These are phyloP conservation scores for Melanotaenia maccullochi DNA, from an alignment of 2,797 vertebrate species.

Conservation along the genomic window DNA sequence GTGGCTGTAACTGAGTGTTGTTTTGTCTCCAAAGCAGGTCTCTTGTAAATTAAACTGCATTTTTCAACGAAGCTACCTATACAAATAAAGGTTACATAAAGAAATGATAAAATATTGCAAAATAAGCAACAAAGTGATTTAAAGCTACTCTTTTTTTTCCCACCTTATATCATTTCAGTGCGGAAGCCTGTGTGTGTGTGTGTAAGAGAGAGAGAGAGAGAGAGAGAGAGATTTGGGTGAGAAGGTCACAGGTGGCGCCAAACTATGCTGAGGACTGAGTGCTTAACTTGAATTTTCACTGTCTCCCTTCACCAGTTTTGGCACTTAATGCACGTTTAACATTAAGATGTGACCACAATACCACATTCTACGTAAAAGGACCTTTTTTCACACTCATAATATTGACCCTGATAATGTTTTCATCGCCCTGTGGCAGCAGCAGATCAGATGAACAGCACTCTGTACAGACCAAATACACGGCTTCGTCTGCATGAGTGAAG, in stretches of 20 bases:
- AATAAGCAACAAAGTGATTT: conserved; percentile 1
- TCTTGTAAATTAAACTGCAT: too few species aligned
- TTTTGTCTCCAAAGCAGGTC: too few species aligned
- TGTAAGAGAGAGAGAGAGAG: conserved; percentile 4
- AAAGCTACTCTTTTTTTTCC: conserved; percentile 1
- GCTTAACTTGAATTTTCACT: conserved; percentile 58
- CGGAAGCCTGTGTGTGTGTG: not conserved
- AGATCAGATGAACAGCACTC: conserved; percentile 62
- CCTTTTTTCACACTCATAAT: conserved; percentile 74
- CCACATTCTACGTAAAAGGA: conserved; percentile 72
- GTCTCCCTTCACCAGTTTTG: conserved; percentile 49
- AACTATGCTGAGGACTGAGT: conserved; percentile 37
- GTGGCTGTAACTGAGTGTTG: too few species aligned
- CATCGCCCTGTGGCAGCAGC: conserved; percentile 62
- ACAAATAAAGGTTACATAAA: too few species aligned
- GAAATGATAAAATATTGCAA: not conserved
- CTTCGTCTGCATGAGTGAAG: conserved; percentile 47
- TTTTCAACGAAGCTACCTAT: too few species aligned
- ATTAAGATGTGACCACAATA: conserved; percentile 71
- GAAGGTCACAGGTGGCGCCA: conserved; percentile 65
- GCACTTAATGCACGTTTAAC: conserved; percentile 55
- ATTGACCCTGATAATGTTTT: conserved; percentile 83
- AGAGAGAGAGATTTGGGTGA: conserved; percentile 49
- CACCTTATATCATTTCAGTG: too few species aligned
- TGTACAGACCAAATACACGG: conserved; percentile 62